Evolutionary conservation across 2,797 vertebrate genomes (phyloP).

Genomic region (Leptoclinus maculatus): DNA sequence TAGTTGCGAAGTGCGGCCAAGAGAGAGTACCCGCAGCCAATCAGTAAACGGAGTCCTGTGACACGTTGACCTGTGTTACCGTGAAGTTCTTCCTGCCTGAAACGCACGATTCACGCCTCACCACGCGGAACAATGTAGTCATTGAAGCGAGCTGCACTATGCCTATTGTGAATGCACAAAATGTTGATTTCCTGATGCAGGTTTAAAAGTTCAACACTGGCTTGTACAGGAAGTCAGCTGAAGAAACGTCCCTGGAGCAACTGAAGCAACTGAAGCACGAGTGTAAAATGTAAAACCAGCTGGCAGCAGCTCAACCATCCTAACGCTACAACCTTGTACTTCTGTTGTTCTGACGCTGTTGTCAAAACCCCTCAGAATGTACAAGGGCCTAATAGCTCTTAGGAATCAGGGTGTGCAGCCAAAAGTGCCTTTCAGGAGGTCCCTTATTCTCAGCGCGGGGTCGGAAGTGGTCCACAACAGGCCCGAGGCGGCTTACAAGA

Average conservation of each 20-base stretch:
- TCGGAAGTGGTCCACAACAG: constrained; percentile 53
- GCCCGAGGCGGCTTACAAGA: constrained; percentile 63
- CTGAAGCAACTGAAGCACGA: not conserved
- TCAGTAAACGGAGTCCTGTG: not conserved
- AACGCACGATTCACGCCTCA: not conserved
- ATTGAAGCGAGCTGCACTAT: not conserved
- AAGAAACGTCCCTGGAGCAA: constrained; percentile 11
- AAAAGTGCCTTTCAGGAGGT: constrained; percentile 71
- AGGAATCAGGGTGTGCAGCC: constrained; percentile 55
- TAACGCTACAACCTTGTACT: not conserved
- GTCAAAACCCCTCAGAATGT: constrained; percentile 64
- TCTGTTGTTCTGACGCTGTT: constrained; percentile 49
- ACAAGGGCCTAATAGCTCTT: constrained; percentile 56
- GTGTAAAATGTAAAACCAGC: constrained; percentile 8
- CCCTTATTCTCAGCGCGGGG: constrained; percentile 56
- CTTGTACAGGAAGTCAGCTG: not conserved
- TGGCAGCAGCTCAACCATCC: not conserved
- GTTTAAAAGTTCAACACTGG: constrained; percentile 19
- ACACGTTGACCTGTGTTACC: not conserved
- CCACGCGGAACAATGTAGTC: too few relatives aligned
- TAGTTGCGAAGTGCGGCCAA: too few relatives aligned
- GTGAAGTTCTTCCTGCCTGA: not conserved
- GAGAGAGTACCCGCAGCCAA: not conserved
- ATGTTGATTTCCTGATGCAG: constrained; percentile 11
- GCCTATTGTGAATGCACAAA: not conserved